Base-by-base conservation (phyloP, 2,113 vertebrate genomes). In the Pelobates fuscus region DNA sequence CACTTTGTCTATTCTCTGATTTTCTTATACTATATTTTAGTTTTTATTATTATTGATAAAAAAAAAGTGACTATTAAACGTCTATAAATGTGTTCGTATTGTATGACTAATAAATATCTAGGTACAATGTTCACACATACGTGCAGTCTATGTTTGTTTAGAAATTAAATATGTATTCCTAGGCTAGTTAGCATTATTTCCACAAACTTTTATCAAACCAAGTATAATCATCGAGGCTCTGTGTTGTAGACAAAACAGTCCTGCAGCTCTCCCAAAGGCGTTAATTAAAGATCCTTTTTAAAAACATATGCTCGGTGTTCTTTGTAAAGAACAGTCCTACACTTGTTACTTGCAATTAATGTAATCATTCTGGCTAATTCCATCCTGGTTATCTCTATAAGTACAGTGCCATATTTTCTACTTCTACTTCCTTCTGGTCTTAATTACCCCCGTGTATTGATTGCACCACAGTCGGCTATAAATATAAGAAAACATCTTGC, bases 321-420 rank as follows among this genome's bases (percentile, higher is more conserved):
- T n/a, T 2, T 62, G 26, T 62, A 32, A 17, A 32, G 27, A 2
- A 23, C n/a, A 27, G 57, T 15, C 12, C 8, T 15, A 60, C 57
- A 60, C 26, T 21, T 57, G 54, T 21, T 57, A 12, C 21, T 8
- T 12, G n/a, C 18, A 23, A 10, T 60, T 24, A 25, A 62, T 62
- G 17, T n/a, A 14, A 46, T 11, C 41, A 25, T 44, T 67, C 12
- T 2, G 3, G 17, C 14, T 41, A 24, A 27, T 15, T 52, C 65
- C 65, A 67, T 30, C 65, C 21, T 29, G 65, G 1, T 29, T 26
- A 20, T 29, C 52, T 67, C 65, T 52, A 67, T 67, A 43, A 67
- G 27, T 54, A 29, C 6, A 17, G 23, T 46, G 43, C 41, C 41
- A 66, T 46, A 1, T 23, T 71, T n/a, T 59, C 27, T 77, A 74